phyloP scores from a whole-genome alignment of 2,113 vertebrate genomes.

The Callionymus lyra region DNA sequence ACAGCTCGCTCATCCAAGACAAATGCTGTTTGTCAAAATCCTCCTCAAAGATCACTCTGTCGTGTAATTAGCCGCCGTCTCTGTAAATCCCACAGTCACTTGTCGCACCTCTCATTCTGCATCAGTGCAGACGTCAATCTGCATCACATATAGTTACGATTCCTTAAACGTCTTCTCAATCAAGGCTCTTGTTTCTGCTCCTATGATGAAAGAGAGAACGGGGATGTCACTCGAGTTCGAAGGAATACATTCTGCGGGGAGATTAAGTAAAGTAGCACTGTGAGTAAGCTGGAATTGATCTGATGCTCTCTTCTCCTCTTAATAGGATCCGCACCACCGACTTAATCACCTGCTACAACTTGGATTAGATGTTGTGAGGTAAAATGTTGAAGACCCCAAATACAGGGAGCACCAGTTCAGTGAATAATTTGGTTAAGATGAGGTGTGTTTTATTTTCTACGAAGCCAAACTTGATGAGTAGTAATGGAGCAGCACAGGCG shows the following conservation, averaged over 20 bases:
- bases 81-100: constrained; percentile 14
- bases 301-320: constrained; percentile 1
- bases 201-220: background rate
- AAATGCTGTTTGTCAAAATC: no score
- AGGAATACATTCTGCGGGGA: background rate
- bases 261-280: background rate
- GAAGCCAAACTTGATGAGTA: no score
- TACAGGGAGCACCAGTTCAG: constrained; percentile 5
- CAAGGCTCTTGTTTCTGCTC: no score
- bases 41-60: constrained; percentile 3
- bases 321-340: constrained; percentile 12
- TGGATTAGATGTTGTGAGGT: constrained; percentile 9
- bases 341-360: constrained; percentile 16
- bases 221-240: background rate
- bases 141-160: no score
- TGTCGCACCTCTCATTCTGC: constrained; percentile 13
- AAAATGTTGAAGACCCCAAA: constrained; percentile 4
- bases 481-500: no score
- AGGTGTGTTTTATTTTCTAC: no score
- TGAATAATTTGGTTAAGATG: no score
- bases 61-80: constrained; percentile 24
- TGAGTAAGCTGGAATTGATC: background rate
- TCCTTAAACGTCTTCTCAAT: no score
- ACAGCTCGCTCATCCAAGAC: no score
- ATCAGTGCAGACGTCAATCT: constrained; percentile 9